These are phyloP conservation scores for Monarcha castaneiventris DNA, from an alignment of 2,113 vertebrate species.

Conservation along the genomic window DNA sequence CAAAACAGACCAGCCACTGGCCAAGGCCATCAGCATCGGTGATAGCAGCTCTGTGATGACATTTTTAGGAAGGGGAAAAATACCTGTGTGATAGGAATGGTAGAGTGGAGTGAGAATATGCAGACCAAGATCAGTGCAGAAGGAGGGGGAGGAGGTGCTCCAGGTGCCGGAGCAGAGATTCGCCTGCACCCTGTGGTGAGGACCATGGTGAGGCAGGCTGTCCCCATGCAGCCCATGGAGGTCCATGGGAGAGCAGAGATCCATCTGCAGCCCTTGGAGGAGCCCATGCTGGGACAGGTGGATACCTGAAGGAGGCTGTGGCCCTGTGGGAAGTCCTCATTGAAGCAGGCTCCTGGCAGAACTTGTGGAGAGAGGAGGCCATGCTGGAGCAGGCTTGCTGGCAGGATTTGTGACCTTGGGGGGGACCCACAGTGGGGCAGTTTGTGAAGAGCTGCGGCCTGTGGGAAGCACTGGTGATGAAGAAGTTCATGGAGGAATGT, in stretches of 20 bases:
- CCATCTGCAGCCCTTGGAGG: background rate
- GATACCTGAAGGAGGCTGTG: background rate
- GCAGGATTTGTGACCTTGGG: fast-evolving
- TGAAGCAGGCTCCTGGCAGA: background rate
- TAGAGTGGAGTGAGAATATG: background rate
- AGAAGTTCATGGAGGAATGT: background rate
- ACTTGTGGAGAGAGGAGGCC: background rate
- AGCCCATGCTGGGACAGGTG: too few species aligned
- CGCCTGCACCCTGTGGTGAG: background rate
- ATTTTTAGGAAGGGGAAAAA: background rate
- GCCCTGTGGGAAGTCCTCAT: too few species aligned
- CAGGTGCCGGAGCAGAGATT: background rate
- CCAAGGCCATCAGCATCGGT: fast-evolving
- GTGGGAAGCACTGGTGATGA: background rate
- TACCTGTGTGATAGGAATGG: background rate
- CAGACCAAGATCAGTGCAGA: background rate
- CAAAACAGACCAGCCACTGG: background rate
- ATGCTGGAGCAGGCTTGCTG: background rate
- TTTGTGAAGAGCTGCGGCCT: background rate
- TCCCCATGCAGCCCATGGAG: too few species aligned
- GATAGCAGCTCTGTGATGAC: background rate
- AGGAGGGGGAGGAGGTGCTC: background rate
- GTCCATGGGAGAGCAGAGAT: background rate
- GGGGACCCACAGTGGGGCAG: background rate
- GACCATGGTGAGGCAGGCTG: background rate